Conservation (phyloP, 2,797 vertebrate genomes). For the Apogon hyalosoma region DNA sequence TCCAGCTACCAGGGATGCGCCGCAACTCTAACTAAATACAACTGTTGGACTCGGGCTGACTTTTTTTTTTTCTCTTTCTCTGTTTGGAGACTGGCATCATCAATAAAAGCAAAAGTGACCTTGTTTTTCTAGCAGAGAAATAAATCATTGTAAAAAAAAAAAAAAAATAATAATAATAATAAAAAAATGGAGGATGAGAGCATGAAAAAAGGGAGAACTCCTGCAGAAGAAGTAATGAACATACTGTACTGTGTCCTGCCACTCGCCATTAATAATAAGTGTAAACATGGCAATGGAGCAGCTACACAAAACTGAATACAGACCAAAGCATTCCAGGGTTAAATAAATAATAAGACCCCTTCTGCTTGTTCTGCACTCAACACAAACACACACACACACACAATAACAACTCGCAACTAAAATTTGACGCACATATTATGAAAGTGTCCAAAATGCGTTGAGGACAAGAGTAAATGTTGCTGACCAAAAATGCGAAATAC, state of each 20-base stretch:
- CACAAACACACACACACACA: no score
- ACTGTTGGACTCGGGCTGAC: not conserved
- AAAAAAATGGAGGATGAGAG: not conserved
- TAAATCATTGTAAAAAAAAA: slow-evolving; percentile 11
- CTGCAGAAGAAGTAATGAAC: not conserved
- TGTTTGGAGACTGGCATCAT: slow-evolving; percentile 7
- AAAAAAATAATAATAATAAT: no score
- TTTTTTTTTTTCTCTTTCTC: slow-evolving; percentile 10
- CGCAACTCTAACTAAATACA: not conserved
- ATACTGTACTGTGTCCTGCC: not conserved
- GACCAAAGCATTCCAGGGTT: not conserved
- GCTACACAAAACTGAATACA: not conserved
- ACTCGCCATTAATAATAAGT: not conserved
- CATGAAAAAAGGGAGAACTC: not conserved
- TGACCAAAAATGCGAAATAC: no score
- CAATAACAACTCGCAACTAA: no score
- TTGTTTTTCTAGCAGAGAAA: slow-evolving; percentile 15
- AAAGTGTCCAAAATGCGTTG: no score
- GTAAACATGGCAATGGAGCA: not conserved
- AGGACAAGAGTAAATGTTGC: no score
- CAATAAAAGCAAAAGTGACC: slow-evolving; percentile 19
- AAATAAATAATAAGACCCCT: not conserved
- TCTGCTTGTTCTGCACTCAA: not conserved
- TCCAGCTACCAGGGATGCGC: not conserved
- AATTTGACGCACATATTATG: no score